A percentile compares a stretch with the other conserved stretches of the same genome.
phyloP scores from a whole-genome alignment of 2,113 vertebrate species.

The Noturus placidus region DNA sequence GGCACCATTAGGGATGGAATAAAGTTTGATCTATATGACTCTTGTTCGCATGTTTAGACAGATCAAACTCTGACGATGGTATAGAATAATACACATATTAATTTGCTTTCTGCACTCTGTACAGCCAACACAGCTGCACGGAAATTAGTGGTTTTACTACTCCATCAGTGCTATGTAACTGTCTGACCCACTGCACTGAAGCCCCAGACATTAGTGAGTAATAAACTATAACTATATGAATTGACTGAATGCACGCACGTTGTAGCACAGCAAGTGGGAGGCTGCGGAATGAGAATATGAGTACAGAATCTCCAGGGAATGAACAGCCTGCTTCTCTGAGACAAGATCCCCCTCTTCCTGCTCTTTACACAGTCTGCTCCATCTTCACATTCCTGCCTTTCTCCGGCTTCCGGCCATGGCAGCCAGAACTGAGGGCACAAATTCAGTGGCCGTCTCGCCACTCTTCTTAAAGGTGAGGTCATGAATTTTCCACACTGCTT shows the following conservation, averaged over 20 bases:
- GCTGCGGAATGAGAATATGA: conserved; percentile 34
- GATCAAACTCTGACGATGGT: background rate
- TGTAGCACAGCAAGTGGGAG: conserved; percentile 10
- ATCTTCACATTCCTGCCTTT: conserved; percentile 71
- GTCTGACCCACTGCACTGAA: conserved; percentile 33
- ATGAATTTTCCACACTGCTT: conserved; percentile 11
- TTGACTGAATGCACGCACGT: conserved; percentile 23
- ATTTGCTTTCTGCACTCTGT: background rate
- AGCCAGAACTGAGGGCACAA: conserved; percentile 59
- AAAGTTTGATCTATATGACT: background rate
- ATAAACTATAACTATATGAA: conserved; percentile 35
- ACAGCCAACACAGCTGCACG: background rate
- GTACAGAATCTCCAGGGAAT: conserved; percentile 14
- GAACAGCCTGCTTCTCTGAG: conserved; percentile 39
- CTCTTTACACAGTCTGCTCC: conserved; percentile 48
- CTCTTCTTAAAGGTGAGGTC: conserved; percentile 54
- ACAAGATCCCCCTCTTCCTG: conserved; percentile 50
- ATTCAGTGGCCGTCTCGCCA: conserved; percentile 31
- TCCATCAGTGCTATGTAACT: conserved; percentile 6
- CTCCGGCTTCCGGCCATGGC: conserved; percentile 66
- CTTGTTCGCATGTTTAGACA: background rate
- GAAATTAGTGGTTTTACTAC: conserved; percentile 6
- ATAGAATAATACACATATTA: background rate
- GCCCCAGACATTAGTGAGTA: conserved; percentile 31
- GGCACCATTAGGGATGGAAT: background rate